phyloP scores from a whole-genome alignment of 2,113 vertebrate genomes.

The Naja naja region DNA sequence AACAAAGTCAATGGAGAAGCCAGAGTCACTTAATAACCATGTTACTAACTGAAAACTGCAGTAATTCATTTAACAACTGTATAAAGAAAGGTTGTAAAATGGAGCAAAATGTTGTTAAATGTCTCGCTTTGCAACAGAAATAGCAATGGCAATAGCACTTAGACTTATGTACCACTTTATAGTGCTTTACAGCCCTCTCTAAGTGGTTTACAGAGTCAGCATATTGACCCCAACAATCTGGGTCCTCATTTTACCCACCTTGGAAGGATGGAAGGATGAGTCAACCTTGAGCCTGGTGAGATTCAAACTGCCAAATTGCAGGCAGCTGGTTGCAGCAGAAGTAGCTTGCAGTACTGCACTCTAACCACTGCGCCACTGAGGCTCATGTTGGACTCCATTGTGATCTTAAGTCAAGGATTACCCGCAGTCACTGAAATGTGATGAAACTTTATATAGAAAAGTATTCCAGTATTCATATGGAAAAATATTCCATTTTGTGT shows the following conservation, averaged over 20 bases:
- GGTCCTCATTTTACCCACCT: too few species aligned
- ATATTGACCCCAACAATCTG: too few species aligned
- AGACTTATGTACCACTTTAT: too few species aligned
- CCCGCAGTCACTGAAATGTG: conserved; percentile 29
- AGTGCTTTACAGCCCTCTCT: too few species aligned
- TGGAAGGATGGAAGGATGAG: too few species aligned
- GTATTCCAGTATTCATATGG: background rate
- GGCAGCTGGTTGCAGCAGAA: too few species aligned
- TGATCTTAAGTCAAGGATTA: too few species aligned
- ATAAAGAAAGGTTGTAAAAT: background rate
- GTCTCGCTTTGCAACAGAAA: background rate
- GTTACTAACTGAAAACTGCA: background rate
- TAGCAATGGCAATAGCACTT: background rate
- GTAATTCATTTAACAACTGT: background rate
- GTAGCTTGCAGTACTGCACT: too few species aligned
- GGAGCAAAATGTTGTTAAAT: background rate
- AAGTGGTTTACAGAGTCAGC: too few species aligned
- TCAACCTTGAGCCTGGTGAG: too few species aligned
- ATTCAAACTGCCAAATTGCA: too few species aligned
- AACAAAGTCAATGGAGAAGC: background rate
- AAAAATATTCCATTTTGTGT: background rate
- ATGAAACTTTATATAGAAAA: conserved; percentile 10
- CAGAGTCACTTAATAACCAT: background rate
- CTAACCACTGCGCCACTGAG: too few species aligned
- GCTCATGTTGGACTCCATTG: background rate